Conservation (phyloP, 2,888 invertebrate species). For the Patella pellucida region DNA sequence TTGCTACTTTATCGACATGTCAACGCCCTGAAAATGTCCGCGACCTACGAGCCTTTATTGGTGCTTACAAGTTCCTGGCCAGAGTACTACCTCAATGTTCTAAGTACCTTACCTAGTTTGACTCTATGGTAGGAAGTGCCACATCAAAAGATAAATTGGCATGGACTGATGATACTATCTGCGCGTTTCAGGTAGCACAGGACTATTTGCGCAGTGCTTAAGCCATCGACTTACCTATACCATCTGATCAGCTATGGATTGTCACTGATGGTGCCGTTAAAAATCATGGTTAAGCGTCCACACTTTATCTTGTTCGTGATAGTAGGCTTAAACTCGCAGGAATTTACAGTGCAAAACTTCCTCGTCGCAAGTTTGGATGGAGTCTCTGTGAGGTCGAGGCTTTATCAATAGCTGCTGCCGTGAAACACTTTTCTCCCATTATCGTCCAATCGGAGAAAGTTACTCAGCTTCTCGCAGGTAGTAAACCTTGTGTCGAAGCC, state of each 20-base stretch:
- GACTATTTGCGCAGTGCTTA: neutral
- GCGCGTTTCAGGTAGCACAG: neutral
- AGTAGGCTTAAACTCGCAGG: neutral
- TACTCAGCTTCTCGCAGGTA: constrained; percentile 38
- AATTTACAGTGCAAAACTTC: constrained; percentile 15
- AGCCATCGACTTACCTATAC: neutral
- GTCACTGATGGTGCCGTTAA: neutral
- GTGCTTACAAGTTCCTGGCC: neutral
- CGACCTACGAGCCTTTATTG: neutral
- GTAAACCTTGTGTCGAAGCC: constrained; percentile 35
- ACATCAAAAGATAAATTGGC: neutral
- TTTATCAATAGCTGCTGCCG: constrained; percentile 27
- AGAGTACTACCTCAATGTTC: neutral
- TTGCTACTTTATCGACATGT: neutral
- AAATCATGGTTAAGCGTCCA: neutral
- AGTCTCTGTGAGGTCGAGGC: constrained; percentile 22
- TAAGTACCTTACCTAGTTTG: neutral
- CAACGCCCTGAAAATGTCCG: neutral
- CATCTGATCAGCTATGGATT: constrained; percentile 1
- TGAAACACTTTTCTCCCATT: constrained; percentile 44
- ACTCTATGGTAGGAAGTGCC: neutral
- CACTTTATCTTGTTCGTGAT: neutral
- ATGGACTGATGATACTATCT: neutral
- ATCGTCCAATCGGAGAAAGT: constrained; percentile 38
- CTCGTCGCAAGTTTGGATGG: neutral